A percentile compares a stretch with the other conserved stretches of the same genome.
These are phyloP conservation scores for Acrocyrtus sp. DNA, from an alignment of 2,888 invertebrate genomes.

Conservation along the genomic window DNA sequence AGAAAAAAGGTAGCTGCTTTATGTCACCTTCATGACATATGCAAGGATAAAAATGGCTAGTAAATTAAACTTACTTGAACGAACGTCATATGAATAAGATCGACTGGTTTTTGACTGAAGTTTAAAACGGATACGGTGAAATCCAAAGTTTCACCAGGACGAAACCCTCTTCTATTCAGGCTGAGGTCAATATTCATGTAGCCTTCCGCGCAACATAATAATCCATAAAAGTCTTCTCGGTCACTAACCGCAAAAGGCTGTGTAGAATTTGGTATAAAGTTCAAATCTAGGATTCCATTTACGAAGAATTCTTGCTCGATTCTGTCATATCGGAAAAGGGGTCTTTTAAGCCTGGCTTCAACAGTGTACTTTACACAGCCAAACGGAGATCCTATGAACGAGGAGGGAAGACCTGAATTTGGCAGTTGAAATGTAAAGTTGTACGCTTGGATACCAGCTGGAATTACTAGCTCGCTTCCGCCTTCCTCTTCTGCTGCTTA, in stretches of 20 bases:
- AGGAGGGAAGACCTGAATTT: background rate
- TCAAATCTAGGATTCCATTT: conserved; percentile 17
- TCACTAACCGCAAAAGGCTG: background rate
- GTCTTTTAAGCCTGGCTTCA: conserved; percentile 20
- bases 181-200: conserved; percentile 4
- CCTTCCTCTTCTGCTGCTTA: conserved; percentile 15
- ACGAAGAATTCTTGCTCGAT: conserved; percentile 20
- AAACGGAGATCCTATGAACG: conserved; percentile 9
- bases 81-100: conserved; percentile 6
- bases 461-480: conserved; percentile 3
- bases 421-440: conserved; percentile 5
- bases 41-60: too few species aligned
- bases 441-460: conserved; percentile 1
- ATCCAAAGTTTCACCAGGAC: background rate
- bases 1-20: too few species aligned
- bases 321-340: conserved; percentile 25
- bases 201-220: conserved; percentile 20
- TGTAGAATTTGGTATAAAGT: background rate
- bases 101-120: background rate
- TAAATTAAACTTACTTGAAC: conserved; percentile 16
- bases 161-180: conserved; percentile 13
- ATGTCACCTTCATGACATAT: too few species aligned
- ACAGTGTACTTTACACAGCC: conserved; percentile 21
- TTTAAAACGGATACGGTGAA: conserved; percentile 15
- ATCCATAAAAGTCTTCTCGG: conserved; percentile 15